Conservation (phyloP, 2,797 vertebrate genomes). For the Rhodeus uyekii region DNA sequence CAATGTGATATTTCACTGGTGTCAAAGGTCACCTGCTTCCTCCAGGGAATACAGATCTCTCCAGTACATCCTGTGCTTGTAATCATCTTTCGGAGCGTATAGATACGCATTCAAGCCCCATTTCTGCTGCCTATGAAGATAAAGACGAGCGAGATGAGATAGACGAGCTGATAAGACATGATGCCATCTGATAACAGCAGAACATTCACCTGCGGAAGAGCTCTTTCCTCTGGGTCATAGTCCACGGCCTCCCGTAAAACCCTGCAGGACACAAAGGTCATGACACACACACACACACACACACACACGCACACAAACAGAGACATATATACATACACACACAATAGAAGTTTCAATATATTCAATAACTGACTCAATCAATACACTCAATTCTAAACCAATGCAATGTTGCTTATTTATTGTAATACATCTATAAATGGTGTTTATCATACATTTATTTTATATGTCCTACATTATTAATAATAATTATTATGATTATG, state of each 20-base stretch:
- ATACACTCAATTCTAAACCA: background rate
- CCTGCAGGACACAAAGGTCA: conserved; percentile 75
- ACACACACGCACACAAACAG: too few relatives aligned
- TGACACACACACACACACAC: too few relatives aligned
- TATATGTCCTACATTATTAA: background rate
- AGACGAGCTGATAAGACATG: background rate
- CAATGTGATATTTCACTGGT: background rate
- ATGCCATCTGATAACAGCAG: conserved; percentile 1
- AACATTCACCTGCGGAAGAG: conserved; percentile 89
- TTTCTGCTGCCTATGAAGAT: conserved; percentile 84
- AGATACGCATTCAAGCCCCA: conserved; percentile 97
- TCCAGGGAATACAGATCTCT: conserved; percentile 94
- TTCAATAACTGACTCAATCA: too few relatives aligned
- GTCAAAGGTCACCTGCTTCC: conserved; percentile 85
- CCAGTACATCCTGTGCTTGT: conserved; percentile 99
- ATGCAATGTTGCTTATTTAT: background rate
- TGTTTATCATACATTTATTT: background rate
- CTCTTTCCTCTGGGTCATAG: conserved; percentile 97
- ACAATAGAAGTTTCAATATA: too few relatives aligned
- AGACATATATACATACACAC: too few relatives aligned
- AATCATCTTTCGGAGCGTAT: conserved; percentile 98
- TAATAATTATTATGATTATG: background rate
- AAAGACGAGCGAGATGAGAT: background rate
- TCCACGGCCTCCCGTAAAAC: conserved; percentile 99
- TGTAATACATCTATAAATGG: background rate